A percentile compares a stretch with the other conserved stretches of the same genome.
These are phyloP conservation scores for Ranitomeya imitator DNA, from an alignment of 2,113 vertebrate species.

Conservation along the genomic window DNA sequence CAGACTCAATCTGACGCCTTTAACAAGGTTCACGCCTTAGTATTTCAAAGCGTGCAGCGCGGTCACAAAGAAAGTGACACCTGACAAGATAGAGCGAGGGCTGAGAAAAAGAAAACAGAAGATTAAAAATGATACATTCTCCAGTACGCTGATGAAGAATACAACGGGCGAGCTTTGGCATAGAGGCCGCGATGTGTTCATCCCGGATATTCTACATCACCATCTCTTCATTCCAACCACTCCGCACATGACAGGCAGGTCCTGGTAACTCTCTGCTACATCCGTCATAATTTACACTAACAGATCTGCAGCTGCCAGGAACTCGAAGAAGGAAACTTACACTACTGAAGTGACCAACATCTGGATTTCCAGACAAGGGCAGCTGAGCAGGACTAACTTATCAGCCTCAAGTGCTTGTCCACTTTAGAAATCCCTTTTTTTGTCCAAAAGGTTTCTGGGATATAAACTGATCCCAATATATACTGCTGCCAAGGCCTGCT, in stretches of 20 bases:
- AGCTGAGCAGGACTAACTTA: no score
- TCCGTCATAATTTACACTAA: background rate
- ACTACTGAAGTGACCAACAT: background rate
- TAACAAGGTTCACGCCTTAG: slow-evolving; percentile 71
- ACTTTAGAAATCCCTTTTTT: no score
- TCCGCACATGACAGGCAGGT: background rate
- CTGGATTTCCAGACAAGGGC: no score
- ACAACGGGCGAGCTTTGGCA: no score
- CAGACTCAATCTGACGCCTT: slow-evolving; percentile 76
- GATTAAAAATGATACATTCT: background rate
- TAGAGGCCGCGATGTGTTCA: no score
- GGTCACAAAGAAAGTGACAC: slow-evolving; percentile 68
- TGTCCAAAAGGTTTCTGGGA: no score
- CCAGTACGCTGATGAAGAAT: no score
- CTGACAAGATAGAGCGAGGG: slow-evolving; percentile 65
- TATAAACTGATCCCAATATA: no score
- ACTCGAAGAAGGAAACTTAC: background rate
- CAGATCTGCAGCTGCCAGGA: background rate
- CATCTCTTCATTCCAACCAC: background rate
- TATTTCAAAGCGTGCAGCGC: slow-evolving; percentile 64
- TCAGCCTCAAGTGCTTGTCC: no score
- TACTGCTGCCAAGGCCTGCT: no score
- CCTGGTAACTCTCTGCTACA: background rate
- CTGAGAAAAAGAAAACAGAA: background rate
- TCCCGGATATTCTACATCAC: no score